Percentiles rank a stretch among this genome's conserved stretches.
These are phyloP conservation scores for Apus apus DNA, from an alignment of 2,113 vertebrate species.

Conservation along the genomic window DNA sequence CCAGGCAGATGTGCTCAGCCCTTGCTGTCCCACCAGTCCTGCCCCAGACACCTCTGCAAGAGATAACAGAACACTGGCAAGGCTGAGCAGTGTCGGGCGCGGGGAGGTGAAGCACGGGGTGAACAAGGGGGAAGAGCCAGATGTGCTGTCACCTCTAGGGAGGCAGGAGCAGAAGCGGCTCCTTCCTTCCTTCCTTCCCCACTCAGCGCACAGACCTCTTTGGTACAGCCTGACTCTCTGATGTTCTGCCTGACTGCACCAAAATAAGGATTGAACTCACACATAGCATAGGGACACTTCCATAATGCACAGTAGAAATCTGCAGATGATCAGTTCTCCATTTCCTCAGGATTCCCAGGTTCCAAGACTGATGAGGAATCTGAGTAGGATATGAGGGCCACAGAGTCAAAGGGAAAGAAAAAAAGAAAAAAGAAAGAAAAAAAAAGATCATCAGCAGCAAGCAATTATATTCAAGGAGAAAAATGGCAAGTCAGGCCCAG, in stretches of 20 bases:
- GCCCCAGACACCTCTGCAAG: neutral
- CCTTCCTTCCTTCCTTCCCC: neutral
- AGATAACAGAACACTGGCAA: neutral
- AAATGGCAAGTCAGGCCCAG: conserved; percentile 13
- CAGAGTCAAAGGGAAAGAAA: neutral
- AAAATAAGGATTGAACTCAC: neutral
- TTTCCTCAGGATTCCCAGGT: conserved; percentile 13
- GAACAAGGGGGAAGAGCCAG: neutral
- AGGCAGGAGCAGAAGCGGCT: neutral
- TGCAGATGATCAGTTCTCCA: neutral
- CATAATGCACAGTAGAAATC: neutral
- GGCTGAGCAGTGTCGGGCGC: neutral
- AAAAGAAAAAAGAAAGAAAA: neutral
- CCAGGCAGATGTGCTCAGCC: neutral
- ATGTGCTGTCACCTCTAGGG: neutral
- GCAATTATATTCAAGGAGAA: conserved; percentile 21
- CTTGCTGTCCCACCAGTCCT: neutral
- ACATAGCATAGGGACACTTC: neutral
- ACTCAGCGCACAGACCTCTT: neutral
- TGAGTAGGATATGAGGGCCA: neutral
- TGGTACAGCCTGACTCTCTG: neutral
- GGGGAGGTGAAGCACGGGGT: neutral
- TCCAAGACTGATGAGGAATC: neutral
- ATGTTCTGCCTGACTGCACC: neutral
- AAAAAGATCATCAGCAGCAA: neutral